A percentile compares a stretch with the other conserved stretches of the same genome.
phyloP scores from a whole-genome alignment of 2,888 invertebrate genomes.

The Heliconius aoede region DNA sequence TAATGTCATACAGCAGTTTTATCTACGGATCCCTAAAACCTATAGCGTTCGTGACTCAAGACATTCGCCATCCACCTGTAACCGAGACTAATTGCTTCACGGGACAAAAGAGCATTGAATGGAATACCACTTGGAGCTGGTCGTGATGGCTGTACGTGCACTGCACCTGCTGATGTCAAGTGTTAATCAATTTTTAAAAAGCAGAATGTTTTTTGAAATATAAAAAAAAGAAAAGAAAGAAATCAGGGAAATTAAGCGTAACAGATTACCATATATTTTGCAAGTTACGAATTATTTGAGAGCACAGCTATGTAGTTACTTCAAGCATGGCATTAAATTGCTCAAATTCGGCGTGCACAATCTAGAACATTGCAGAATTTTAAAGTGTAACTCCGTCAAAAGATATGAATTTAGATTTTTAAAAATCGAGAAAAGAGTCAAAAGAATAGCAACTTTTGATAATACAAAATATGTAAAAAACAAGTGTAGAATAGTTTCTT shows the following conservation, averaged over 20 bases:
- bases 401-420: neutral
- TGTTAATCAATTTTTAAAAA: constrained; percentile 17
- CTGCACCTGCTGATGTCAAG: constrained; percentile 48
- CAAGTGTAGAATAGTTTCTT: neutral
- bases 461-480: too few species aligned
- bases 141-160: constrained; percentile 56
- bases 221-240: constrained; percentile 27
- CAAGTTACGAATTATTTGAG: too few species aligned
- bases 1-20: neutral
- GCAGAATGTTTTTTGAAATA: neutral
- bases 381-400: neutral
- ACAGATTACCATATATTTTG: neutral
- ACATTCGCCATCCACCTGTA: constrained; percentile 67
- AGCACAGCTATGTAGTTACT: neutral
- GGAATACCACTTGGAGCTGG: constrained; percentile 48
- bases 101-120: constrained; percentile 47
- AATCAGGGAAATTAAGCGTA: neutral
- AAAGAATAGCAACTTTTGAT: neutral
- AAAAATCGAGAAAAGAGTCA: too few species aligned
- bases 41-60: constrained; percentile 48
- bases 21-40: constrained; percentile 31
- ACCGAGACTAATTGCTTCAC: constrained; percentile 66
- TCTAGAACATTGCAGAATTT: neutral
- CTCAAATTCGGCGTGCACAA: neutral
- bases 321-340: neutral